Evolutionary conservation across 2,113 vertebrate genomes (phyloP).

Genomic region (Elachura formosa): DNA sequence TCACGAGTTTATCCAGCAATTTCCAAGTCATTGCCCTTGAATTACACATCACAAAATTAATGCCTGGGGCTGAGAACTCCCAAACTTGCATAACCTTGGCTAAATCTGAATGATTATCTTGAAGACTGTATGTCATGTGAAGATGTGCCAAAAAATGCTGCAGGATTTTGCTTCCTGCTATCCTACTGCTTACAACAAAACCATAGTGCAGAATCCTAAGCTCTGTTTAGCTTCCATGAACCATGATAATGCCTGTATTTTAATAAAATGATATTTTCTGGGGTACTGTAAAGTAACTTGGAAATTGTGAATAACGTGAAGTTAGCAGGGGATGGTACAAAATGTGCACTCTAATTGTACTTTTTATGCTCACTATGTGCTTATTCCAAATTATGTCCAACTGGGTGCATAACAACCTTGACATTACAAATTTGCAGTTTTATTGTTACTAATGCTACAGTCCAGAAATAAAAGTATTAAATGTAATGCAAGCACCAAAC

Average conservation of each 20-base stretch:
- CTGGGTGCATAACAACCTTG: background rate
- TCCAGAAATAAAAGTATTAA: background rate
- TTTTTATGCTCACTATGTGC: background rate
- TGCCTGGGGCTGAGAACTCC: background rate
- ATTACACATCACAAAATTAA: background rate
- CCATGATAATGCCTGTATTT: background rate
- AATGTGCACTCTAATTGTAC: background rate
- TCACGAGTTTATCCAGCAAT: background rate
- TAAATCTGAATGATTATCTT: background rate
- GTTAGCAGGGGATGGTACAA: background rate
- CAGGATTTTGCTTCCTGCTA: background rate
- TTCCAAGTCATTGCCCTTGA: constrained; percentile 1
- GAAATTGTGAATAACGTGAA: background rate
- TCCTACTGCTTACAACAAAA: background rate
- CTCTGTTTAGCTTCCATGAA: background rate
- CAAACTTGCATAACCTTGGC: background rate
- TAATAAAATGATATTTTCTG: background rate
- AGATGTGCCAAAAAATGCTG: background rate
- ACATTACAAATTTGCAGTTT: background rate
- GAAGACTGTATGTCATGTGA: background rate
- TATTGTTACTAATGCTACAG: background rate
- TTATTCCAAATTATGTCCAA: background rate
- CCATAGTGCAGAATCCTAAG: background rate
- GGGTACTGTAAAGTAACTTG: background rate
- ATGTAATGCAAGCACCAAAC: background rate